Evolutionary conservation across 2,797 vertebrate genomes (phyloP).

Genomic region (Kryptolebias ocellatus): DNA sequence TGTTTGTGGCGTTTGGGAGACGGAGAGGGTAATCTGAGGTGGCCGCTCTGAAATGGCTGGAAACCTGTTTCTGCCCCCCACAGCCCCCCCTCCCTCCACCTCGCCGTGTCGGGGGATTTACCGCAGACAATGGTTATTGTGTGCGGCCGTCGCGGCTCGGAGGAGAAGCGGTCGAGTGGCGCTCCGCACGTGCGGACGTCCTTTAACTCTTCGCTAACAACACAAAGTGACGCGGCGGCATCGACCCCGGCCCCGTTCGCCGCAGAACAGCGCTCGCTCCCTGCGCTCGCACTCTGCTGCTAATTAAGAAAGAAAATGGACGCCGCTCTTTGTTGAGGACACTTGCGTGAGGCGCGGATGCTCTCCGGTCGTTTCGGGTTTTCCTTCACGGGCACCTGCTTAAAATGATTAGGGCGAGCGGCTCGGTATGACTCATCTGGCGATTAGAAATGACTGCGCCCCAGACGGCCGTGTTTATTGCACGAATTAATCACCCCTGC

Average conservation of each 20-base stretch:
- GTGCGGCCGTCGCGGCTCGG: slow-evolving; percentile 59
- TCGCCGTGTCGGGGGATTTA: slow-evolving; percentile 65
- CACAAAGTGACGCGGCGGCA: slow-evolving; percentile 58
- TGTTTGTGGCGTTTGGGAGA: slow-evolving; percentile 37
- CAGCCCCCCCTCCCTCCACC: not conserved
- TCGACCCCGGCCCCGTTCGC: slow-evolving; percentile 61
- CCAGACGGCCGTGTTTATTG: slow-evolving; percentile 64
- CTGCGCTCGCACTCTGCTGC: slow-evolving; percentile 39
- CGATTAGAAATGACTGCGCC: slow-evolving; percentile 61
- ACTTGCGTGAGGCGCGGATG: slow-evolving; percentile 45
- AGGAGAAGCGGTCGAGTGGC: slow-evolving; percentile 60
- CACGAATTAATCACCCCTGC: slow-evolving; percentile 71
- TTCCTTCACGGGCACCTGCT: slow-evolving; percentile 54
- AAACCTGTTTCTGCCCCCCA: slow-evolving; percentile 50
- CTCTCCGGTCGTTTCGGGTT: slow-evolving; percentile 6
- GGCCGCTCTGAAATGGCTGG: slow-evolving; percentile 33
- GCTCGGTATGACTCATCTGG: slow-evolving; percentile 62
- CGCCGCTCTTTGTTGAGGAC: slow-evolving; percentile 20
- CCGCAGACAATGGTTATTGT: slow-evolving; percentile 80
- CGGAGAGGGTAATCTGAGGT: slow-evolving; percentile 53
- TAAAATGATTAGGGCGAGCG: slow-evolving; percentile 66
- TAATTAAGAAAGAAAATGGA: slow-evolving; percentile 56
- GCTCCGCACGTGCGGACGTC: slow-evolving; percentile 47
- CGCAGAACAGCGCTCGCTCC: slow-evolving; percentile 46
- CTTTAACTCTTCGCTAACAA: slow-evolving; percentile 57